Evolutionary conservation across 2,888 invertebrate species (phyloP), one percentile per base, ranked within the genome.

Genomic region (Ennomos quercinarius): DNA sequence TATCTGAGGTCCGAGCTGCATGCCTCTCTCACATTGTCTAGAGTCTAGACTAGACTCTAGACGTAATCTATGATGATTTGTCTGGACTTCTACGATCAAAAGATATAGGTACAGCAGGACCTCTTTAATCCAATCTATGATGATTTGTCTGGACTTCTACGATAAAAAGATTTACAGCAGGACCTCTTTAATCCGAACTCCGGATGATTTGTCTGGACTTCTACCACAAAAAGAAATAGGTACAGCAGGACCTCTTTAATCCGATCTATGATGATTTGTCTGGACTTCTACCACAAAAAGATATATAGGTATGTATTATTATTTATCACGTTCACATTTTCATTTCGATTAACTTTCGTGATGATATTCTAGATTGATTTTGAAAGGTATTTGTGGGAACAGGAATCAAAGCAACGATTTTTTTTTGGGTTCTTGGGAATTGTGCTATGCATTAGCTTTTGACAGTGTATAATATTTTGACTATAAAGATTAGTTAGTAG

Each of bases 301-400:
- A 50, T 34, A 49, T 35, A n/a, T n/a, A n/a, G n/a, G n/a, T n/a
- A n/a, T n/a, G n/a, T n/a, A n/a, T n/a, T n/a, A n/a, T n/a, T n/a
- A n/a, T n/a, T n/a, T n/a, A n/a, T n/a, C 38, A 35, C 13, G 38
- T 10, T 49, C 42, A 44, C 39, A 9, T n/a, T 5, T 36, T 47
- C 2, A 6, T 11, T 42, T 45, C 41, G 56, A 56, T 44, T 56
- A 49, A 44, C 27, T 56, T 48, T 42, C 11, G n/a, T 50, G 36
- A 57, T 50, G 11, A 45, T 36, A 27, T 44, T 27, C 27, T 49
- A 10, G 27, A 56, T 43, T 37, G 27, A 34, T 47, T 42, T 44
- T 11, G 8, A 36, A 37, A 36, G 1, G 6, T 10, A 9, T 36
- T 45, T 53, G 40, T 49, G 3, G 27, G 6, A 6, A 27, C 27